phyloP scores from a whole-genome alignment of 2,888 invertebrate species.

The Calameuta pallipes region DNA sequence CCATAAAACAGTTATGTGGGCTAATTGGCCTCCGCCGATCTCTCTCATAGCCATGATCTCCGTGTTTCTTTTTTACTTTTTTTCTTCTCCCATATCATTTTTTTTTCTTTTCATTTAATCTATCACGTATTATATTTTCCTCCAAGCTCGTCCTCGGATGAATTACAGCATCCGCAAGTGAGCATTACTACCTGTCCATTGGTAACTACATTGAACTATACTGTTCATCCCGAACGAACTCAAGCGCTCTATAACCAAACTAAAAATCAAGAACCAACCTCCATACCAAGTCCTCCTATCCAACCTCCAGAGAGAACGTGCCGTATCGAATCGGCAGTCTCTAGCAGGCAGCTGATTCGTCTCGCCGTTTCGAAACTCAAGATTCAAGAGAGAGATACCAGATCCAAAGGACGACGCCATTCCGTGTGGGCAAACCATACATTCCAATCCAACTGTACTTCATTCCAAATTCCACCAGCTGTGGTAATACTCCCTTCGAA shows the following conservation, averaged over 20 bases:
- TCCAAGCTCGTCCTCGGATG: constrained; percentile 45
- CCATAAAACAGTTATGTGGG: constrained; percentile 51
- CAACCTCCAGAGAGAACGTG: not conserved
- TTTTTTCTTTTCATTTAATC: constrained; percentile 5
- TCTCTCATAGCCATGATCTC: not conserved
- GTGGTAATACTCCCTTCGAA: not conserved
- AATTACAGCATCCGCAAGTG: constrained; percentile 55
- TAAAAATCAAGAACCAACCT: not conserved
- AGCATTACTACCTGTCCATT: constrained; percentile 62
- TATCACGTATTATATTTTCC: constrained; percentile 38
- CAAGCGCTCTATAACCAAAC: not conserved
- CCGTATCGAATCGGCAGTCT: not conserved
- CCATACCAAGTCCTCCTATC: not conserved
- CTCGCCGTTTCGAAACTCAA: not conserved
- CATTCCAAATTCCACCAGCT: not conserved
- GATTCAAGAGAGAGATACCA: not conserved
- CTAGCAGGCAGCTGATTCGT: not conserved
- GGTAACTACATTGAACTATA: constrained; percentile 38
- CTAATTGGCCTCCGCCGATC: constrained; percentile 52
- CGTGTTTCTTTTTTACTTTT: not conserved
- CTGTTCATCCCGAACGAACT: not conserved
- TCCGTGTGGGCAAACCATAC: not conserved
- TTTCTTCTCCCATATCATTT: no score
- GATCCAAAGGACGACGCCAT: not conserved
- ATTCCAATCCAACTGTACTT: not conserved